These are phyloP conservation scores for Chlamydotis undulata DNA, from an alignment of 2,113 vertebrate genomes.

Conservation along the genomic window DNA sequence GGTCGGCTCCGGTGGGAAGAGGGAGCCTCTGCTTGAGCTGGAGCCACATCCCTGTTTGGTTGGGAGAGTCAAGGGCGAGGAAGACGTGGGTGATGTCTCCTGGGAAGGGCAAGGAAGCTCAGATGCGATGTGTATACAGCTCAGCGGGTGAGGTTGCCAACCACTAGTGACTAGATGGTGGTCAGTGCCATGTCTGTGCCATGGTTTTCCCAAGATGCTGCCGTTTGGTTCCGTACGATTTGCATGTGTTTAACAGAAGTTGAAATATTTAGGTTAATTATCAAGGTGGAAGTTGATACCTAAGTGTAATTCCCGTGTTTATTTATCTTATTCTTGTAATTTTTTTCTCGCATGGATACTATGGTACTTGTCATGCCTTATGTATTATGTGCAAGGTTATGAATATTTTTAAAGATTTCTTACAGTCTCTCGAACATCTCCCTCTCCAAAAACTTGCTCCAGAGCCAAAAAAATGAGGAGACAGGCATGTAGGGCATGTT, in stretches of 20 bases:
- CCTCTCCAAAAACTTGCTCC: no score
- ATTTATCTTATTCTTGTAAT: background rate
- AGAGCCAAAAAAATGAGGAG: no score
- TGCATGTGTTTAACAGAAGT: background rate
- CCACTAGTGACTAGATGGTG: accelerated
- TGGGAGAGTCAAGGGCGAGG: background rate
- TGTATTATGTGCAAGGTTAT: background rate
- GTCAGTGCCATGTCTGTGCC: background rate
- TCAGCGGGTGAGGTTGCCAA: accelerated
- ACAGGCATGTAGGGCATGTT: no score
- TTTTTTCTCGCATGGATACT: background rate
- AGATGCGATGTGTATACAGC: accelerated
- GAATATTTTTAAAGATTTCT: background rate
- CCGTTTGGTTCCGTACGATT: background rate
- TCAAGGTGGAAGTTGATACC: background rate
- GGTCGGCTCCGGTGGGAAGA: accelerated
- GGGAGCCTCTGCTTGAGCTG: background rate
- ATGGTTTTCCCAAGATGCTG: background rate
- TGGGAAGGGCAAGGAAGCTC: background rate
- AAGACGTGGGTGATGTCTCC: accelerated
- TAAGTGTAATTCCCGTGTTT: background rate
- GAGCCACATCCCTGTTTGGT: accelerated
- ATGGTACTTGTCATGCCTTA: accelerated
- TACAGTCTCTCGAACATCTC: no score
- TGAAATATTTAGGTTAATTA: background rate